Evolutionary conservation across 2,113 vertebrate species (phyloP).

Genomic region (Xiphophorus maculatus): DNA sequence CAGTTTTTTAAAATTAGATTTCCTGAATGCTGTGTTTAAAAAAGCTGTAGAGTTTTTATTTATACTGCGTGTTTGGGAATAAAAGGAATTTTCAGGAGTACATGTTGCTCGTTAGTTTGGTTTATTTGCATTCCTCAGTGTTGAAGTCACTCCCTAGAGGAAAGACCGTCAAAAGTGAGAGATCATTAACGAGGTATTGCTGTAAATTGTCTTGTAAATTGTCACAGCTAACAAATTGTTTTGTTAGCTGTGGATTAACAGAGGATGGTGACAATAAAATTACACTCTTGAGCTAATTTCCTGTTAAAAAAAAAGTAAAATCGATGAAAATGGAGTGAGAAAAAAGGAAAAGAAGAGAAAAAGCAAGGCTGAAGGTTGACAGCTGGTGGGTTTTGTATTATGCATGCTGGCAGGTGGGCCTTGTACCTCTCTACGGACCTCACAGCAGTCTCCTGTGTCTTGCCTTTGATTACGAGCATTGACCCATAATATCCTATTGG

Average conservation of each 20-base stretch:
- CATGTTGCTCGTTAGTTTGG: constrained; percentile 55
- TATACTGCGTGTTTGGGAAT: constrained; percentile 2
- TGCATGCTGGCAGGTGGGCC: constrained; percentile 64
- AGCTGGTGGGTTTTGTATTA: constrained; percentile 66
- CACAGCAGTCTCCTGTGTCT: constrained; percentile 36
- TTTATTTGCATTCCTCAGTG: constrained; percentile 60
- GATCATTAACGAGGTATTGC: constrained; percentile 5
- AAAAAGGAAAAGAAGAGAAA: constrained; percentile 5
- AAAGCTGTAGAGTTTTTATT: constrained; percentile 3
- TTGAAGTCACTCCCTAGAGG: constrained; percentile 47
- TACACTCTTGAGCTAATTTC: background rate
- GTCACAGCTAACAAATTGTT: background rate
- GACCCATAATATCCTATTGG: constrained; percentile 41
- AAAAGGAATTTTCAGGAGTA: constrained; percentile 36
- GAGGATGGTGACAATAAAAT: constrained; percentile 1
- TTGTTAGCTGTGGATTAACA: background rate
- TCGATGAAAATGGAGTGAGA: background rate
- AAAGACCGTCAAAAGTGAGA: constrained; percentile 39
- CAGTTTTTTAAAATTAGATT: background rate
- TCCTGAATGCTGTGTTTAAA: constrained; percentile 1
- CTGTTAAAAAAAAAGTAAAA: background rate
- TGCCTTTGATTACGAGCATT: constrained; percentile 57
- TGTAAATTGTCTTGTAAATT: background rate
- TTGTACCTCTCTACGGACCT: constrained; percentile 20
- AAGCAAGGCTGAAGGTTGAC: constrained; percentile 20